Evolutionary conservation across 2,113 vertebrate genomes (phyloP).

Genomic region (Ellobius talpinus): DNA sequence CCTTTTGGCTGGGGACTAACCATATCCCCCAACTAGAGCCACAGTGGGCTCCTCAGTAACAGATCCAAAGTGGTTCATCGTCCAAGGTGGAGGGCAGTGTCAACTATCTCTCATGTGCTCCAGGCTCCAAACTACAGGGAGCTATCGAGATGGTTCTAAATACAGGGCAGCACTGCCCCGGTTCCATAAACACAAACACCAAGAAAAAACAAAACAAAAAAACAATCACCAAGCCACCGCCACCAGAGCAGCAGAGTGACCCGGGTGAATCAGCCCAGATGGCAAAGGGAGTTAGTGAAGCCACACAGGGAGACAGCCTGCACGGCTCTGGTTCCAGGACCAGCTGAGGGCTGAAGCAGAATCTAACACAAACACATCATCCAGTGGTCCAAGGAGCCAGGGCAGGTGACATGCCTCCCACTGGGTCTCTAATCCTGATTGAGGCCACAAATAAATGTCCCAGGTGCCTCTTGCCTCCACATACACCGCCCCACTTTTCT

Average conservation of each 20-base stretch:
- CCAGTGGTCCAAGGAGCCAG: neutral
- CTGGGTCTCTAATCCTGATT: neutral
- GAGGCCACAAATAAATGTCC: neutral
- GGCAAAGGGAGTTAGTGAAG: neutral
- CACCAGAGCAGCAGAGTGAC: neutral
- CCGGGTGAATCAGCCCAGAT: accelerated
- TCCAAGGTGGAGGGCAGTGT: accelerated
- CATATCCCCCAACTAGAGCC: neutral
- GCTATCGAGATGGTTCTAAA: neutral
- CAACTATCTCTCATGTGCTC: neutral
- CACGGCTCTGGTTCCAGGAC: accelerated
- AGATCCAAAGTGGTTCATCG: neutral
- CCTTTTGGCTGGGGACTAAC: neutral
- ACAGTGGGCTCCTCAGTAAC: neutral
- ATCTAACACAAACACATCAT: accelerated
- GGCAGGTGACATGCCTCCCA: neutral
- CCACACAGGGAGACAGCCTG: neutral
- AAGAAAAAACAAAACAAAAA: too few species aligned
- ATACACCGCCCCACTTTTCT: neutral
- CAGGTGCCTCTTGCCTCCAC: neutral
- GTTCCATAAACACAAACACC: neutral
- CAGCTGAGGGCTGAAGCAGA: too few species aligned
- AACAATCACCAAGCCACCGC: neutral
- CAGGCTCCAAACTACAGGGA: neutral
- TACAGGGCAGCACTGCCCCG: accelerated